These are phyloP conservation scores for Lycocerus yunnanus DNA, from an alignment of 2,888 invertebrate species.

Conservation along the genomic window DNA sequence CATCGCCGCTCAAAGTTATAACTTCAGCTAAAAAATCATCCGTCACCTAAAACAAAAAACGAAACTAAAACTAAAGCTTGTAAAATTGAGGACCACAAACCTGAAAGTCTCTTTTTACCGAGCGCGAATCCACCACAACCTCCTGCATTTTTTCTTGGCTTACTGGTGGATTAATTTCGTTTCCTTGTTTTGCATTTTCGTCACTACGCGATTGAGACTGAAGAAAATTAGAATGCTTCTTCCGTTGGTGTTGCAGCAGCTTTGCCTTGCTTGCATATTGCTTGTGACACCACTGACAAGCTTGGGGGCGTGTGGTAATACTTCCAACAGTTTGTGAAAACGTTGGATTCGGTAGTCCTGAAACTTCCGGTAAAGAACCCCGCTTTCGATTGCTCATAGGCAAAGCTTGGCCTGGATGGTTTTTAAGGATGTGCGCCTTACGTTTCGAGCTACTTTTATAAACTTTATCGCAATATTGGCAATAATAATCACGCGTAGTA, in stretches of 20 bases:
- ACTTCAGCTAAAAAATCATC: slow-evolving; percentile 30
- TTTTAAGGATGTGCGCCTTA: slow-evolving; percentile 78
- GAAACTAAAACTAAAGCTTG: background rate
- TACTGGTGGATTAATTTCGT: background rate
- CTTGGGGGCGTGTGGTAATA: slow-evolving; percentile 70
- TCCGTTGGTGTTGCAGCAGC: slow-evolving; percentile 70
- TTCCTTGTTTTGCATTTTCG: background rate
- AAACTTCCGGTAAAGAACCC: slow-evolving; percentile 40
- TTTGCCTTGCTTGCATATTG: slow-evolving; percentile 84
- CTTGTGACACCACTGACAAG: slow-evolving; percentile 81
- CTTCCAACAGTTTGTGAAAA: slow-evolving; percentile 75
- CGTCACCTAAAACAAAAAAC: slow-evolving; percentile 16
- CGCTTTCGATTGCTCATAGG: slow-evolving; percentile 59
- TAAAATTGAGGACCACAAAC: background rate
- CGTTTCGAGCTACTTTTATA: slow-evolving; percentile 86
- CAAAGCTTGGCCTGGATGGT: slow-evolving; percentile 78
- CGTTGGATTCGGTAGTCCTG: slow-evolving; percentile 63
- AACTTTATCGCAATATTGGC: slow-evolving; percentile 80
- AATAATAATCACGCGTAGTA: slow-evolving; percentile 79
- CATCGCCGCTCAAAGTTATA: slow-evolving; percentile 22
- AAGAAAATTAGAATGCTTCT: slow-evolving; percentile 62
- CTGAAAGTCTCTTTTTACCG: background rate
- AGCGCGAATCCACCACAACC: background rate
- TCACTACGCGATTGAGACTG: slow-evolving; percentile 19
- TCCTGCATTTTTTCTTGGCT: background rate